A percentile compares a stretch with the other conserved stretches of the same genome.
phyloP scores from a whole-genome alignment of 2,888 invertebrate genomes.

The Stenodera caucasica region DNA sequence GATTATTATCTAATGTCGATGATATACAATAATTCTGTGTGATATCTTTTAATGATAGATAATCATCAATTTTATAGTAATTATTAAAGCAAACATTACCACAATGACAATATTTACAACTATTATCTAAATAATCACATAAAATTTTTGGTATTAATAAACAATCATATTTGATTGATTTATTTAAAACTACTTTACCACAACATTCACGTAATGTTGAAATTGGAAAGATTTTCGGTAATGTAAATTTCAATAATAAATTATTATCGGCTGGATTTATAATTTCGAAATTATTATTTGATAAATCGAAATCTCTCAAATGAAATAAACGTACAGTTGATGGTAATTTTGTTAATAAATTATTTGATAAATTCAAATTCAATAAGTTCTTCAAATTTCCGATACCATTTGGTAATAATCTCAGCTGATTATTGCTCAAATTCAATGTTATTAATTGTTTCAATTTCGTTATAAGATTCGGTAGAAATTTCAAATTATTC shows the following conservation, averaged over 20 bases:
- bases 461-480: conserved; percentile 66
- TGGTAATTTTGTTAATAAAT: conserved; percentile 61
- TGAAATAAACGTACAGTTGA: conserved; percentile 61
- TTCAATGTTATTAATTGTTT: conserved; percentile 65
- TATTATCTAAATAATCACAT: conserved; percentile 62
- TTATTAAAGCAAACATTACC: conserved; percentile 55
- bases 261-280: conserved; percentile 23
- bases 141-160: conserved; percentile 63
- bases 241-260: conserved; percentile 8
- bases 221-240: conserved; percentile 51
- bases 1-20: conserved; percentile 28
- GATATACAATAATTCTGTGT: neutral
- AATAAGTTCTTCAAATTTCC: conserved; percentile 62
- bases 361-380: conserved; percentile 61
- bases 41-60: neutral
- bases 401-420: conserved; percentile 65
- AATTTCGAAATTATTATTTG: conserved; percentile 59
- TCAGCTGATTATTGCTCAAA: conserved; percentile 64
- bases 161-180: conserved; percentile 60
- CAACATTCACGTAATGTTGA: conserved; percentile 61
- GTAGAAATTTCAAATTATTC: conserved; percentile 63
- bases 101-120: conserved; percentile 66
- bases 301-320: conserved; percentile 62
- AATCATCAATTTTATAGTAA: conserved; percentile 44
- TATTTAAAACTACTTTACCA: conserved; percentile 59